Evolutionary conservation across 2,797 vertebrate species (phyloP), one percentile per base, ranked within the genome.

Genomic region (Hylomyscus alleni): DNA sequence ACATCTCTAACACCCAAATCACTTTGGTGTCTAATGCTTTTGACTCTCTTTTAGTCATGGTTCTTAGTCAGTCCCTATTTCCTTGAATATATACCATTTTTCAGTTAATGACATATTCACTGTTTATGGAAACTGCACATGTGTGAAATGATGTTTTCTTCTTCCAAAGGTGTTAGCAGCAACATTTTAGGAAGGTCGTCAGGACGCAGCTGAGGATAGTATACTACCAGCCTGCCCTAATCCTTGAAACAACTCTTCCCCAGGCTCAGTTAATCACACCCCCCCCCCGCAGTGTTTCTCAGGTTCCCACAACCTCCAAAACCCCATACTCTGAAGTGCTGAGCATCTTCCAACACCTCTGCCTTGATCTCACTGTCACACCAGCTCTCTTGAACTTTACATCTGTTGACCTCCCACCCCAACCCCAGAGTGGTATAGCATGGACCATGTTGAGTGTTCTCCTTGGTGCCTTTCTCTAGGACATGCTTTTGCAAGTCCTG

Each of bases 11-110:
- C 17, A 76, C 86, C 14, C 76, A 13, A 80, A 69, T 95, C 73
- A 91, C 17, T 31, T 95, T 73, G 69, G 44, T 12, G 60, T 67
- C 37, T 88, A 80, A 85, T 81, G 60, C 40, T 89, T 81, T 92
- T 31, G 7, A 15, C 31, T 47, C 9, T 54, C 67, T 89, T 89
- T 89, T 11, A n/a, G 19, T 50, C 56, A 89, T 44, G 17, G 31
- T 22, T 90, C 83, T 88, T 82, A 17, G 11, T 65, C 67, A 92
- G 52, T 56, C 81, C 14, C 60, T 91, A 5, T 86, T 95, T 77
- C 44, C 9, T 52, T 31, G n/a, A 22, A 88, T 75, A 22, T 9
- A 85, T 50, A 83, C 58, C 56, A 40, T 62, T 92, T 93, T 84
- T 44, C 40, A 78, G 34, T 73, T 29, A 92, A 60, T 83, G 50